Evolutionary conservation across 1,140 invertebrate genomes (phyloP), one percentile per base, ranked within the genome.

Genomic region (Thaumatotibia leucotreta): DNA sequence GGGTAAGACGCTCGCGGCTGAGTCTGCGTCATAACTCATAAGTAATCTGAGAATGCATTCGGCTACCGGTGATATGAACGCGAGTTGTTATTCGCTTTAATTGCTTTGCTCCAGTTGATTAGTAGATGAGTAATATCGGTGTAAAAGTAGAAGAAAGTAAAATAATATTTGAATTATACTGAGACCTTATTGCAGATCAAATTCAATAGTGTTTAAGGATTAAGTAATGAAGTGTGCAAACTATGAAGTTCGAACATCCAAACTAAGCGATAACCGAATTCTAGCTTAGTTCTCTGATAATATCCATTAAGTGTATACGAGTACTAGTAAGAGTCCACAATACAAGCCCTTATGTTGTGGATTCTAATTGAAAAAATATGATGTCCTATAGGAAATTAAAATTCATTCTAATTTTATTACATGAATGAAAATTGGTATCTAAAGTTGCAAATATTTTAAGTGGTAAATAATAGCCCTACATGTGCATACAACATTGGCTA

Each of bases 51-150:
- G 63, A 67, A 61, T 75, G 80, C 80, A 77, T 75, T 74, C 76
- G 72, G 74, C 69, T 65, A 71, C 66, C 68, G 74, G 71, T 78
- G 78, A 70, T 76, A 73, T 69, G 73, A 68, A 61, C 71, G 72
- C 66, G 54, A 24, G 29, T 29, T 58, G 27, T 27, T 58, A 17
- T 9, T 14, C 17, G 50, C 22, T 58, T 58, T 58, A 58, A 58
- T 58, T 58, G 23, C 27, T 31, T 27, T 31, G 23, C 8, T 29
- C 11, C 23, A 8, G 4, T 9, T 31, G 52, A 58, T 58, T 58
- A 29, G 52, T 23, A 31, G 52, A 23, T n/a, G n/a, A 24, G 52
- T n/a, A 58, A 14, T 39, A 0, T 14, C 6, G 35, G 11, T 20
- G 39, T 45, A 17, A 20, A 45, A 45, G n/a, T 39, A 5, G 10